A percentile compares a stretch with the other conserved stretches of the same genome.
phyloP scores from a whole-genome alignment of 2,888 invertebrate species.

The Oasisia sp. region DNA sequence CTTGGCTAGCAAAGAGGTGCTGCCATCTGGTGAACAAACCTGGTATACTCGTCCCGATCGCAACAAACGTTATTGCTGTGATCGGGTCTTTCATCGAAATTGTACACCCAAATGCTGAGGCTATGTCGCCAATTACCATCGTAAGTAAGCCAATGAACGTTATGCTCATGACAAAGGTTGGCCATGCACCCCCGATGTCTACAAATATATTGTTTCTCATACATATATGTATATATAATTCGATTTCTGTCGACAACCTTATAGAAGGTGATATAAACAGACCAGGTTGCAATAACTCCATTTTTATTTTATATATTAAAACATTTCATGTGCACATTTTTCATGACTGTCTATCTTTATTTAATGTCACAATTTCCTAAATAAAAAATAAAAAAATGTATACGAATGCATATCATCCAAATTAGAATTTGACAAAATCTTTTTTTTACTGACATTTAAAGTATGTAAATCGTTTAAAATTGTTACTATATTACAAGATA shows the following conservation, averaged over 20 bases:
- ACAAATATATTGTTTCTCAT: conserved; percentile 34
- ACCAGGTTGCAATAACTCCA: not conserved
- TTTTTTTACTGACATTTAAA: too few relatives aligned
- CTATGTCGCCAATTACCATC: conserved; percentile 95
- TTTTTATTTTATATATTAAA: not conserved
- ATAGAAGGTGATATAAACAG: not conserved
- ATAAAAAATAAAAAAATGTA: too few relatives aligned
- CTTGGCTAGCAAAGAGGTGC: not conserved
- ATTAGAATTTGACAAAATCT: too few relatives aligned
- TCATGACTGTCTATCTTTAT: too few relatives aligned
- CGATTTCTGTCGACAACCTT: not conserved
- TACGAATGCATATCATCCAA: too few relatives aligned
- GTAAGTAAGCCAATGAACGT: conserved; percentile 92
- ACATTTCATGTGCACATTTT: not conserved
- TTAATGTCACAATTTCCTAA: too few relatives aligned
- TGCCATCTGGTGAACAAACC: conserved; percentile 47
- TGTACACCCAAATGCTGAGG: conserved; percentile 96
- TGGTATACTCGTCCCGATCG: conserved; percentile 97
- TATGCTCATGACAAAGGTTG: conserved; percentile 93
- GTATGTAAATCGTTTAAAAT: too few relatives aligned
- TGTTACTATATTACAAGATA: too few relatives aligned
- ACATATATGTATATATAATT: not conserved
- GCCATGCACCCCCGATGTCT: conserved; percentile 87
- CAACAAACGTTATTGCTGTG: conserved; percentile 96
- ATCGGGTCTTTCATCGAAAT: conserved; percentile 95